Evolutionary conservation across 35 echinoderm and acorn worm species (phyloP).

Genomic region (Apostichopus californicus): DNA sequence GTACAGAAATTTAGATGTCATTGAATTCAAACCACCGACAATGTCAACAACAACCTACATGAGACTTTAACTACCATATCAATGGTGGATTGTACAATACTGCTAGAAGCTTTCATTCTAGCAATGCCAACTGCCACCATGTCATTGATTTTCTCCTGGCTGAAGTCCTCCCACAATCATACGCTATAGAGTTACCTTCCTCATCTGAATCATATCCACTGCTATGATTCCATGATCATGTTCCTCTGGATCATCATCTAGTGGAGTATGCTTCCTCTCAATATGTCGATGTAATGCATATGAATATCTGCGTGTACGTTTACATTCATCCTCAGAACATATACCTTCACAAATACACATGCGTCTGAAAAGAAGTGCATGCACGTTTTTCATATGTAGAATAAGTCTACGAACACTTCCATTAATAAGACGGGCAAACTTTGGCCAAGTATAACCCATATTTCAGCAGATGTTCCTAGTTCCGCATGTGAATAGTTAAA

Average conservation of each 20-base stretch:
- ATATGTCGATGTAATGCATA: slow-evolving; percentile 64
- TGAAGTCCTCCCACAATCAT: slow-evolving; percentile 38
- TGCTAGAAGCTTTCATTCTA: slow-evolving; percentile 47
- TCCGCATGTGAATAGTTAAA: background rate
- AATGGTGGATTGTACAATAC: background rate
- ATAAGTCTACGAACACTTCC: slow-evolving; percentile 21
- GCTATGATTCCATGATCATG: slow-evolving; percentile 9
- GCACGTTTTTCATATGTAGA: slow-evolving; percentile 6
- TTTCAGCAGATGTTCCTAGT: background rate
- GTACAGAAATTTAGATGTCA: background rate
- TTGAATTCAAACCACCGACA: slow-evolving; percentile 28
- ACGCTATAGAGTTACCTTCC: background rate
- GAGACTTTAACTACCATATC: slow-evolving; percentile 40
- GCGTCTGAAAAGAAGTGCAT: slow-evolving; percentile 30
- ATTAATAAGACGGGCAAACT: background rate
- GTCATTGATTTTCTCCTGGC: slow-evolving; percentile 39
- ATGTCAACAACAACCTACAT: slow-evolving; percentile 44
- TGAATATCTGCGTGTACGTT: slow-evolving; percentile 41
- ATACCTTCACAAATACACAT: slow-evolving; percentile 6
- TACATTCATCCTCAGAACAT: slow-evolving; percentile 67
- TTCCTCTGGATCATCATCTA: background rate
- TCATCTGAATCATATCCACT: background rate
- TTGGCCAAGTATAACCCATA: slow-evolving; percentile 3
- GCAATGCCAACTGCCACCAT: slow-evolving; percentile 26
- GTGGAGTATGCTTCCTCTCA: slow-evolving; percentile 19